phyloP scores from a whole-genome alignment of 1,140 invertebrate species.

The Leptonema lineaticorne region DNA sequence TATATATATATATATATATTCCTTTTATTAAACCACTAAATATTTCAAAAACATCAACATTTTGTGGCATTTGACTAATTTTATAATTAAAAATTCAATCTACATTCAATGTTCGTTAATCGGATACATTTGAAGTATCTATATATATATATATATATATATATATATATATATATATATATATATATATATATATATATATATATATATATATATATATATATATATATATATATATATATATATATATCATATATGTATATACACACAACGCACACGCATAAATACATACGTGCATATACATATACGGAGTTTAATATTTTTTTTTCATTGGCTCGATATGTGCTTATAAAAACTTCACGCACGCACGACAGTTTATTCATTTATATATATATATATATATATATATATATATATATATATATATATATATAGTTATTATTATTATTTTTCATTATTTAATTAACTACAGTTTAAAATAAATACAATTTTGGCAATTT shows the following conservation, averaged over 20 bases:
- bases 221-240: neutral
- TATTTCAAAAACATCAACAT: constrained; percentile 38
- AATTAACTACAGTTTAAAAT: constrained; percentile 16
- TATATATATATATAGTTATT: constrained; percentile 17
- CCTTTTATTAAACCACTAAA: constrained; percentile 36
- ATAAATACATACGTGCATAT: neutral
- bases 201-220: neutral
- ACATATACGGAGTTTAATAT: neutral
- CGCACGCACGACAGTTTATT: constrained; percentile 38
- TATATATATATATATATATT: too few species aligned
- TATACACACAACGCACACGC: neutral
- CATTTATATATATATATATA: constrained; percentile 3
- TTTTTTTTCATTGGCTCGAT: constrained; percentile 39
- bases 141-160: constrained; percentile 28
- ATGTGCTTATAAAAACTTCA: constrained; percentile 41
- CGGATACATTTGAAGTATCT: constrained; percentile 36
- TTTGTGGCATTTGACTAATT: constrained; percentile 37
- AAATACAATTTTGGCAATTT: constrained; percentile 10
- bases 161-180: too few species aligned
- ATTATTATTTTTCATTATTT: constrained; percentile 7
- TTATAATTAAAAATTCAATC: constrained; percentile 40
- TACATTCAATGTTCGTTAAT: constrained; percentile 31
- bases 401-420: neutral
- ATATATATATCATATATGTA: neutral
- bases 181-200: neutral